These are phyloP conservation scores for Azemiops feae DNA, from an alignment of 2,113 vertebrate genomes.

Conservation along the genomic window DNA sequence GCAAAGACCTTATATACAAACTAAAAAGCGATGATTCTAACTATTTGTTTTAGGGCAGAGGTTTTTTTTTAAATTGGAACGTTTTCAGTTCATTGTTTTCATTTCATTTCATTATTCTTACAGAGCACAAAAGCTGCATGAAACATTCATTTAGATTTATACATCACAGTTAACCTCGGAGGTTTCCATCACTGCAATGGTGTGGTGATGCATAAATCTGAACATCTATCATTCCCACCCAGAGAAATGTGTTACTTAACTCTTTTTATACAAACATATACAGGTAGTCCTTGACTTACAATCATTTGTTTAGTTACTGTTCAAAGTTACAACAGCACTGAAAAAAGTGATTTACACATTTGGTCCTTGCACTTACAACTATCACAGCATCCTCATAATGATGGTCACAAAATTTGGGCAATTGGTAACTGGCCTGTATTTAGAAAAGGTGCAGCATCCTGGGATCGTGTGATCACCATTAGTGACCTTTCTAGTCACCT, in stretches of 20 bases:
- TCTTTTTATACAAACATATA: not conserved
- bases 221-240: not conserved
- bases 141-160: not conserved
- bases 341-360: not conserved
- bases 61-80: not conserved
- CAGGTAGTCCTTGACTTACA: not conserved
- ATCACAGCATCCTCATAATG: not conserved
- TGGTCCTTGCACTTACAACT: not conserved
- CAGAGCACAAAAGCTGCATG: not conserved
- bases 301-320: not conserved
- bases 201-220: not conserved
- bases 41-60: not conserved
- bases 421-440: not conserved
- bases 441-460: not conserved
- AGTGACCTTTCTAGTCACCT: not conserved
- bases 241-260: not conserved
- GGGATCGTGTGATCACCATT: not conserved
- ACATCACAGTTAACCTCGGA: not conserved
- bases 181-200: not conserved
- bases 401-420: not conserved
- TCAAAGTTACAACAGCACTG: not conserved
- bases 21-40: not conserved
- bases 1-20: not conserved
- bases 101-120: not conserved
- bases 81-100: not conserved